Conservation (phyloP, 2,797 vertebrate genomes). For the Lagothrix lagotricha region DNA sequence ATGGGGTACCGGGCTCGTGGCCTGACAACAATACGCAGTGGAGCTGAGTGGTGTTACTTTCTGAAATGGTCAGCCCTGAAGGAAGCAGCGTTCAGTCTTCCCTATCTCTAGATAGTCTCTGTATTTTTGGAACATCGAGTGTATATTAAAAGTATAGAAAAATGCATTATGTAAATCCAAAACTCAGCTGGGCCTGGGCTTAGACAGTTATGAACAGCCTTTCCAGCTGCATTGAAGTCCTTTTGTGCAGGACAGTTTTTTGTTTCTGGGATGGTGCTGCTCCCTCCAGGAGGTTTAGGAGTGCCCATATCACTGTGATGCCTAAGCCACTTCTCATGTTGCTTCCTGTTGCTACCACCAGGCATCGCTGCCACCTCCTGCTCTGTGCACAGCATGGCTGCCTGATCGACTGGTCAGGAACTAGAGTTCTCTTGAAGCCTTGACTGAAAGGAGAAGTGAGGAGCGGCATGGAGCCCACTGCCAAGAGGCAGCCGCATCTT, state of each 20-base stretch:
- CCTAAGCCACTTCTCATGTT: background rate
- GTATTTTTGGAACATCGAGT: fast-evolving
- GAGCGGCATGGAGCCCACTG: background rate
- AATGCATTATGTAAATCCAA: background rate
- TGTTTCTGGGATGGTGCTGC: background rate
- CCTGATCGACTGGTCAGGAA: fast-evolving
- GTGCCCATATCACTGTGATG: fast-evolving
- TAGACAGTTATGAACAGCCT: fast-evolving
- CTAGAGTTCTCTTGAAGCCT: background rate
- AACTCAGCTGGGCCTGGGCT: background rate
- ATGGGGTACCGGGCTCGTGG: fast-evolving
- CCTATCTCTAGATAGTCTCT: too few species aligned
- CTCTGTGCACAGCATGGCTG: background rate
- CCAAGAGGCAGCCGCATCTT: background rate
- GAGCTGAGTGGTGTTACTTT: background rate
- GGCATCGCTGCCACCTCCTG: background rate
- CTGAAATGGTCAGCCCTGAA: fast-evolving
- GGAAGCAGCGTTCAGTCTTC: background rate
- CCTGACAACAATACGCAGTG: fast-evolving
- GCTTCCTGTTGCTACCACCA: background rate
- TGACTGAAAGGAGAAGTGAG: too few species aligned
- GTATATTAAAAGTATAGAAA: background rate
- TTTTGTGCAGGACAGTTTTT: fast-evolving
- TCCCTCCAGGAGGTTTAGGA: background rate
- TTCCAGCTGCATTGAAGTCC: fast-evolving